Evolutionary conservation across 2,888 invertebrate species (phyloP).

Genomic region (Lasioglossum villosulum): DNA sequence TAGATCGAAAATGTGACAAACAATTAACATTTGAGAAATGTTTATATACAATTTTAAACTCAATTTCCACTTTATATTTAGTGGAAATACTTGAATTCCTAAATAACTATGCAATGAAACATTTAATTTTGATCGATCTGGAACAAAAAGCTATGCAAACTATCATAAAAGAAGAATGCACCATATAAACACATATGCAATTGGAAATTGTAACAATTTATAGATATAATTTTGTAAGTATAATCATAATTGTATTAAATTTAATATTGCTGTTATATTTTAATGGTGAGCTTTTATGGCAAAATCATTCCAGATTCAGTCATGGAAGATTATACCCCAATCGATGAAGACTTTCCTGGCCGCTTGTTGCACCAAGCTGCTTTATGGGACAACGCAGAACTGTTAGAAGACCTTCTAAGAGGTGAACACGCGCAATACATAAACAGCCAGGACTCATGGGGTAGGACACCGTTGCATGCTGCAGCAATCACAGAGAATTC

Average conservation of each 20-base stretch:
- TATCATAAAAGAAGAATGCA: constrained; percentile 31
- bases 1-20: constrained; percentile 13
- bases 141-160: constrained; percentile 32
- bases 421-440: constrained; percentile 88
- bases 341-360: constrained; percentile 92
- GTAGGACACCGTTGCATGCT: constrained; percentile 92
- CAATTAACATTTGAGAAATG: constrained; percentile 44
- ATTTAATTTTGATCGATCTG: constrained; percentile 18
- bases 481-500: constrained; percentile 92
- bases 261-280: background rate
- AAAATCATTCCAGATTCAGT: constrained; percentile 44
- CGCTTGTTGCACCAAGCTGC: constrained; percentile 93
- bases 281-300: background rate
- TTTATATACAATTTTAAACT: constrained; percentile 42
- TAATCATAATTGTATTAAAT: background rate
- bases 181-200: constrained; percentile 24
- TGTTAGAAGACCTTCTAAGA: constrained; percentile 91
- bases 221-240: constrained; percentile 41
- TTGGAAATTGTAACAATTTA: constrained; percentile 16
- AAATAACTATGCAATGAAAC: constrained; percentile 11
- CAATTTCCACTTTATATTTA: constrained; percentile 44
- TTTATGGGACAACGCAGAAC: constrained; percentile 94
- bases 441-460: constrained; percentile 91
- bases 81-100: constrained; percentile 29
- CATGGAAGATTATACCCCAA: constrained; percentile 90